Evolutionary conservation across 2,113 vertebrate genomes (phyloP), one percentile per base, ranked within the genome.

Genomic region (Tragelaphus imberbis): DNA sequence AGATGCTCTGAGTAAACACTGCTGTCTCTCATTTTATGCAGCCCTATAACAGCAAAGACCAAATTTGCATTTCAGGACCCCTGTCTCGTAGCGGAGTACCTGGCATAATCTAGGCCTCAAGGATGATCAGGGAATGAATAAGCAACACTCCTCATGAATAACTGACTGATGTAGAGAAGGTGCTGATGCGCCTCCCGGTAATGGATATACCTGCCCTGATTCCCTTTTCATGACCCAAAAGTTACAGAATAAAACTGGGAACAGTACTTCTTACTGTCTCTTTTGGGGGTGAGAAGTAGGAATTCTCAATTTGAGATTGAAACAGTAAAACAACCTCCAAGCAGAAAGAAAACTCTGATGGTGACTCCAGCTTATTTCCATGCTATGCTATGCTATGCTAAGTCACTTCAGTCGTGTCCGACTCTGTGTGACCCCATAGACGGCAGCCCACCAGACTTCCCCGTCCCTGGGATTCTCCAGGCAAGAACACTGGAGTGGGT

Each of bases 11-110:
- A 12, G 13, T 2, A 28, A 53, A 8, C 0, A 17, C 2, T 23
- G 56, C 68, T 49, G 19, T 36, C 75, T 63, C 55, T 27, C 47
- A 12, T 25, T 55, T 75, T 5, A 8, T 0, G 14, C 23, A 5
- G 87, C 44, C 55, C 5, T 40, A 0, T 3, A 49, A 82, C 4
- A 56, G 36, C 75, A 84, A 47, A 33, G 55, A 28, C 55, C 68
- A 63, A 25, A 91, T 55, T 28, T 61, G 25, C 1, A 8, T 16
- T 17, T 44, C 1, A 4, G 68, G 68, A 25, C 23, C 7, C 44
- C 30, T 4, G 27, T 19, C 23, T 27, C 1, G 3, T 1, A 15
- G 61, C 0, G 0, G 16, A 87, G 59, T 21, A 14, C 9, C n/a
- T 16, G 28, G 59, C 30, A 33, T 1, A 1, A 25, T 30, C 87